Conservation (phyloP, 2,797 vertebrate species). For the Enteromius radiatus region DNA sequence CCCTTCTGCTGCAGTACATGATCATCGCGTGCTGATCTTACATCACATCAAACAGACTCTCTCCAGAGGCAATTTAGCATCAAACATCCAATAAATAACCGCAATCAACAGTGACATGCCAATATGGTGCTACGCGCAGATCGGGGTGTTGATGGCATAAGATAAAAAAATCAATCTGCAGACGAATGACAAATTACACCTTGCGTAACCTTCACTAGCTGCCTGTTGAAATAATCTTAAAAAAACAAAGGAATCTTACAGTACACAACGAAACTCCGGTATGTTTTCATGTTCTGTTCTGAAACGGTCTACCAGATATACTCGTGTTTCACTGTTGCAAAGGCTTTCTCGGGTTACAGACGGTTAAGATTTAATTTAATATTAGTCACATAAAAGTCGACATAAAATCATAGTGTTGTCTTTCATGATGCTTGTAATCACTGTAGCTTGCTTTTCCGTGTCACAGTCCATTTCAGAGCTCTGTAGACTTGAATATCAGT, state of each 20-base stretch:
- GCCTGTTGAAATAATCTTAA: conserved; percentile 1
- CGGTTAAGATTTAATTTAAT: conserved; percentile 34
- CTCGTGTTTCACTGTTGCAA: not conserved
- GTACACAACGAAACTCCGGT: not conserved
- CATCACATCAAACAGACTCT: conserved; percentile 54
- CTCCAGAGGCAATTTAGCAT: conserved; percentile 50
- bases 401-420: conserved; percentile 34
- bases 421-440: conserved; percentile 18
- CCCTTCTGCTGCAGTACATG: conserved; percentile 32
- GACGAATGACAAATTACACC: conserved; percentile 27
- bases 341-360: conserved; percentile 16
- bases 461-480: not conserved
- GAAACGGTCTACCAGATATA: not conserved
- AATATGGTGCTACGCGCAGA: conserved; percentile 16
- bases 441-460: conserved; percentile 2
- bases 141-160: conserved; percentile 41
- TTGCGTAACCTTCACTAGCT: conserved; percentile 27
- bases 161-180: conserved; percentile 48
- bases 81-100: conserved; percentile 59
- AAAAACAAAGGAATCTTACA: not conserved
- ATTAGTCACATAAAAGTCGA: conserved; percentile 25
- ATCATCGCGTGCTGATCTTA: conserved; percentile 56
- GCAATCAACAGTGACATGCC: conserved; percentile 48
- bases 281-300: conserved; percentile 6
- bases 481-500: no score